Evolutionary conservation across 2,797 vertebrate species (phyloP).

Genomic region (Pangasius djambal): DNA sequence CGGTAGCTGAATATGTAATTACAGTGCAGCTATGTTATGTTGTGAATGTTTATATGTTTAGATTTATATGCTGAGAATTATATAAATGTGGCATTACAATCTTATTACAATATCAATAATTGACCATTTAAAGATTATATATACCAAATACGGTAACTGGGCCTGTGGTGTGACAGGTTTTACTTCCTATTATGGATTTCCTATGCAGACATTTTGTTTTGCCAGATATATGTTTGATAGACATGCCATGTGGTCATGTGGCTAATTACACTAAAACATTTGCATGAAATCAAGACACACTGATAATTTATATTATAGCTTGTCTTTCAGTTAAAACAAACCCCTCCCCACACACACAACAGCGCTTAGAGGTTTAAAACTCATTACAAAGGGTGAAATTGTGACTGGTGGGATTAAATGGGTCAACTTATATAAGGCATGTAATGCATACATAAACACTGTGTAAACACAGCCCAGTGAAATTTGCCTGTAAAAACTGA

Average conservation of each 20-base stretch:
- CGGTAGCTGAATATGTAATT: neutral
- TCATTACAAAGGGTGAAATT: neutral
- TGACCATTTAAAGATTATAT: neutral
- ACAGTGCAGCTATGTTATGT: neutral
- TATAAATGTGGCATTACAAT: neutral
- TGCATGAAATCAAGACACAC: neutral
- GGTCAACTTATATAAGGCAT: neutral
- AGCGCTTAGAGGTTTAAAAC: neutral
- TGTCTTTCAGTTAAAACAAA: neutral
- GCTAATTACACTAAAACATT: neutral
- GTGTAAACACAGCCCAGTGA: neutral
- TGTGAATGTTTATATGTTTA: neutral
- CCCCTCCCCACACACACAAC: too few species aligned
- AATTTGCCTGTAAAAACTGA: conserved; percentile 1
- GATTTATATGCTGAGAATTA: neutral
- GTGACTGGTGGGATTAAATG: neutral
- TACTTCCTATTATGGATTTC: neutral
- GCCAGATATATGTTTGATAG: neutral
- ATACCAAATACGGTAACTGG: neutral
- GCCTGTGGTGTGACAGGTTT: neutral
- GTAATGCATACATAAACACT: neutral
- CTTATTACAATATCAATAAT: neutral
- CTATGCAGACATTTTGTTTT: neutral
- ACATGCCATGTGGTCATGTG: neutral
- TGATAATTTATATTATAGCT: neutral